Evolutionary conservation across 2,797 vertebrate species (phyloP).

Genomic region (Setipinna tenuifilis): DNA sequence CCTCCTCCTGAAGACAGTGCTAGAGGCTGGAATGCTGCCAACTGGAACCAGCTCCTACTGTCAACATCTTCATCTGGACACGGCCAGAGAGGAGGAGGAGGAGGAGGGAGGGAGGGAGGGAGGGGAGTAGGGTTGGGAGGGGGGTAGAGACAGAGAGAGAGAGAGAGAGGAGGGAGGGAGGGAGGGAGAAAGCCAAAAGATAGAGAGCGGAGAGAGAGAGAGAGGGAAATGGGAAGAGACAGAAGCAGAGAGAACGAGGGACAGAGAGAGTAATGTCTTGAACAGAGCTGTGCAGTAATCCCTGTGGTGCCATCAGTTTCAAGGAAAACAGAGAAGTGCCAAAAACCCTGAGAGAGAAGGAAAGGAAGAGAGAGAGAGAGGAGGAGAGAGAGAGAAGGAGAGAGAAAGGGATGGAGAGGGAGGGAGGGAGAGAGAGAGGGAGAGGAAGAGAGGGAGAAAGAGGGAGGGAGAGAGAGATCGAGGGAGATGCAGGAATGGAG

Average conservation of each 20-base stretch:
- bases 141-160: slow-evolving; percentile 4
- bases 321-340: slow-evolving; percentile 51
- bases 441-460: too few relatives aligned
- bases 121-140: slow-evolving; percentile 12
- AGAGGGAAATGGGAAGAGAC: slow-evolving; percentile 43
- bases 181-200: slow-evolving; percentile 22
- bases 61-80: slow-evolving; percentile 69
- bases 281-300: slow-evolving; percentile 63
- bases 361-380: not conserved
- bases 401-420: not conserved
- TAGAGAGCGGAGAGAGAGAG: slow-evolving; percentile 31
- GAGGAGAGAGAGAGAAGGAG: not conserved
- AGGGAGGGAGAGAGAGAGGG: not conserved
- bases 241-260: slow-evolving; percentile 25
- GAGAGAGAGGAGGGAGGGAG: too few relatives aligned
- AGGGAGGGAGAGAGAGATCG: not conserved
- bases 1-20: slow-evolving; percentile 47
- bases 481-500: not conserved
- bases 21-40: slow-evolving; percentile 61
- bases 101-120: slow-evolving; percentile 30
- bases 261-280: slow-evolving; percentile 57
- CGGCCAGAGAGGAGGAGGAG: not conserved
- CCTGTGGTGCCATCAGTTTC: slow-evolving; percentile 62
- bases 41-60: slow-evolving; percentile 67
- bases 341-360: slow-evolving; percentile 28